Evolutionary conservation across 2,797 vertebrate genomes (phyloP), one percentile per base, ranked within the genome.

Genomic region (Megaceryle alcyon): DNA sequence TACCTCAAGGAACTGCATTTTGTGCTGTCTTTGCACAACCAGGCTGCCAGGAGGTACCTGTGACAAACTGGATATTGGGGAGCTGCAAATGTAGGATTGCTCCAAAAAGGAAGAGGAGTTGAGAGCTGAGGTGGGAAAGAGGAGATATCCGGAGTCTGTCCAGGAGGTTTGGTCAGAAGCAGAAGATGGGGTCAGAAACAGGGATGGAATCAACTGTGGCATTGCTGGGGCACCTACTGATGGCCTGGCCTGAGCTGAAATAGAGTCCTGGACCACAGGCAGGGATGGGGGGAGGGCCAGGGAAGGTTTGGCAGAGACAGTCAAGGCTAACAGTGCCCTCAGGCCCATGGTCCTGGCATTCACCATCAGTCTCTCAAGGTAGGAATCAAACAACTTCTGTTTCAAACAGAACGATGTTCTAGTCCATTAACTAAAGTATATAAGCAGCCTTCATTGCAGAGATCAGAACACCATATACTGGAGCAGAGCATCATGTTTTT

Each of bases 211-310:
- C 19, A 48, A 28, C 14, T 22, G 12, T 44, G n/a, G 17, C 7
- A 1, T 48, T 4, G 1, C 35, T 23, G 61, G 5, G 37, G 15
- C 37, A 29, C 15, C 14, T 14, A 51, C 12, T 56, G 37, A 57
- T 44, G 33, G 9, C 17, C 57, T 1, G 5, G 43, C 12, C 43
- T 81, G 65, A 68, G 31, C 22, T 39, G 44, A 25, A 95, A 66
- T 0, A 0, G 31, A 2, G 7, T 49, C 12, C 20, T 72, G 33
- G 26, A 3, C 28, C n/a, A 48, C 2, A 14, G 28, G 35, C 15
- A 64, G 31, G 10, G 1, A 5, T 57, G 10, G 7, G 6, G 2
- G 7, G 6, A 56, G 19, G 21, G 21, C 5, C 20, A 41, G 29
- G 28, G 28, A 3, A 80, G 25, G 25, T 11, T 46, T 53, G 49